Percentiles rank a stretch among this genome's conserved stretches.
Evolutionary conservation across 2,797 vertebrate species (phyloP).

Genomic region (Eutrigla gurnardus): DNA sequence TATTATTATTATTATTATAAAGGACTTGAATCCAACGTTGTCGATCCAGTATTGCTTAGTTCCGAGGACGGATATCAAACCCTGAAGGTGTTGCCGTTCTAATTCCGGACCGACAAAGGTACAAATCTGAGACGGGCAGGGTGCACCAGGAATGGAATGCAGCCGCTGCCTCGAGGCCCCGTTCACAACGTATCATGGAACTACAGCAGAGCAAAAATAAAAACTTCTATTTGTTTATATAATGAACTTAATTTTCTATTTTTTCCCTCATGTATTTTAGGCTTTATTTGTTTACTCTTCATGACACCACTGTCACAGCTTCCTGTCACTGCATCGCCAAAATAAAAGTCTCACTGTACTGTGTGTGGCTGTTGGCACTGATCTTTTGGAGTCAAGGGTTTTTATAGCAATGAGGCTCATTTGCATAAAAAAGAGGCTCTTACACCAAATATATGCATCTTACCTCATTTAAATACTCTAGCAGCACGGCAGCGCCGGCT

Average conservation of each 20-base stretch:
- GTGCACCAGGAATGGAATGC: too few relatives aligned
- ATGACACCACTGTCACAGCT: not conserved
- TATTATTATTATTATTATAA: too few relatives aligned
- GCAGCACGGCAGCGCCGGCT: too few relatives aligned
- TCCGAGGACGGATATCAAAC: too few relatives aligned
- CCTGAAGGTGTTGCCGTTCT: too few relatives aligned
- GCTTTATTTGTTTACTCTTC: not conserved
- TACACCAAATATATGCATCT: not conserved
- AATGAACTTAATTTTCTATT: not conserved
- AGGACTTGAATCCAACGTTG: too few relatives aligned
- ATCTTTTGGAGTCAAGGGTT: not conserved
- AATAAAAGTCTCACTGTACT: not conserved
- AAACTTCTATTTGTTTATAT: not conserved
- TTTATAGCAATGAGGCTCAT: not conserved
- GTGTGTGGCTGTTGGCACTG: not conserved
- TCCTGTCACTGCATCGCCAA: not conserved
- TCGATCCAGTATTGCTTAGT: too few relatives aligned
- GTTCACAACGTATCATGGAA: too few relatives aligned
- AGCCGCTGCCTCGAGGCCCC: too few relatives aligned
- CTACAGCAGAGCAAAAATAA: not conserved
- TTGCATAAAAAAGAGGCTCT: not conserved
- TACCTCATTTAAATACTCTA: not conserved
- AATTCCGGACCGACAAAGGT: not conserved
- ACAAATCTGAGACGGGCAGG: too few relatives aligned
- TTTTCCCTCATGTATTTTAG: not conserved